Conservation (phyloP, 2,113 vertebrate genomes). For the Laticauda colubrina region DNA sequence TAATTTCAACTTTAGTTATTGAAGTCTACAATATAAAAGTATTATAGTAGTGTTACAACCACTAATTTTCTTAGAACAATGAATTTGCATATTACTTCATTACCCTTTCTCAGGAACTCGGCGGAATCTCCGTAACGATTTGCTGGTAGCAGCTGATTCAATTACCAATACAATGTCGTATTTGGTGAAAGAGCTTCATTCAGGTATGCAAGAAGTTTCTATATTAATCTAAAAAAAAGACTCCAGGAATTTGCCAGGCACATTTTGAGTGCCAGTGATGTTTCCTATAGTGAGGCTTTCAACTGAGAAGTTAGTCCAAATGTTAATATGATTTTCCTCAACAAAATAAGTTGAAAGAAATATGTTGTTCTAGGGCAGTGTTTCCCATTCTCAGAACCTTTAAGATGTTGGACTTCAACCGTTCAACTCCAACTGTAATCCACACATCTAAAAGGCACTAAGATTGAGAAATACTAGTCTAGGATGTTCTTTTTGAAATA, state of each 20-base stretch:
- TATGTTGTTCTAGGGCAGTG: neutral
- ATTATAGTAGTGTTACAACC: neutral
- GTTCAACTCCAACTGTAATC: neutral
- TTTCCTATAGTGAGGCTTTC: neutral
- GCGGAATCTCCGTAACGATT: conserved; percentile 90
- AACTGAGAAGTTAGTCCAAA: neutral
- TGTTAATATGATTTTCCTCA: neutral
- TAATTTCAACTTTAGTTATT: neutral
- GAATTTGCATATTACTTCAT: neutral
- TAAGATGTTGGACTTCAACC: neutral
- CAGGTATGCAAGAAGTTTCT: conserved; percentile 67
- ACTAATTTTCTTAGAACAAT: neutral
- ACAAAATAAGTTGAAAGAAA: neutral
- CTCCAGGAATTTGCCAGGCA: fast-evolving
- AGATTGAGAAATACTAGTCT: neutral
- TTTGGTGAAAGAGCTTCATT: conserved; percentile 94
- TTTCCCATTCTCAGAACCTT: neutral
- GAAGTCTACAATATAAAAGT: neutral
- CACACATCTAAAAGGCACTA: neutral
- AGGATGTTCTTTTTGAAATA: neutral
- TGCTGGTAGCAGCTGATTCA: conserved; percentile 93
- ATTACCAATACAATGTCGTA: conserved; percentile 97
- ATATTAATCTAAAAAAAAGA: fast-evolving
- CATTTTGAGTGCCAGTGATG: fast-evolving
- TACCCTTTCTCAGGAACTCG: conserved; percentile 76